Conservation (phyloP, 2,888 invertebrate species). For the Catocala fraxini region DNA sequence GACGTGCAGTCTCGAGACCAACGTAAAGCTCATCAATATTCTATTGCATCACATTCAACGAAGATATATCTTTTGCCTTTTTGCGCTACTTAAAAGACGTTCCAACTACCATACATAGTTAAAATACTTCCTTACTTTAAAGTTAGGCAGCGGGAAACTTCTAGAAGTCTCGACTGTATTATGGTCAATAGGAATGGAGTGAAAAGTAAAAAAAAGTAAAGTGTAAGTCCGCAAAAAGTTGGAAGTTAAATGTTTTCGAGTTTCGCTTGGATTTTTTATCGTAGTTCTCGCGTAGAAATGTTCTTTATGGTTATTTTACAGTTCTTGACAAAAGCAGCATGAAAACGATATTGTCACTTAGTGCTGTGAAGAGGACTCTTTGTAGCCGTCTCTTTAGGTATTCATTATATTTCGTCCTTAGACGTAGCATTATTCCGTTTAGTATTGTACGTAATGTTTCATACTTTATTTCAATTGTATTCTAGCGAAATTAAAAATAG, state of each 20-base stretch:
- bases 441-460: too few relatives aligned
- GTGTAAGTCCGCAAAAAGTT: constrained; percentile 62
- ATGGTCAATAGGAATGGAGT: constrained; percentile 68
- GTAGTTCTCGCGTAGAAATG: constrained; percentile 50
- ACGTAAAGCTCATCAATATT: constrained; percentile 52
- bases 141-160: constrained; percentile 61
- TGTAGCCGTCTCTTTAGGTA: constrained; percentile 29
- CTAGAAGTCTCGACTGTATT: constrained; percentile 65
- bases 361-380: constrained; percentile 26
- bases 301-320: constrained; percentile 58
- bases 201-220: constrained; percentile 62
- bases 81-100: constrained; percentile 47
- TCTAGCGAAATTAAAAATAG: too few relatives aligned
- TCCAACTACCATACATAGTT: constrained; percentile 53
- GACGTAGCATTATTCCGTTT: neutral
- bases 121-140: constrained; percentile 67
- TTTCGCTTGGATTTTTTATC: constrained; percentile 62
- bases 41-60: constrained; percentile 44
- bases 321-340: constrained; percentile 51
- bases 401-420: constrained; percentile 30
- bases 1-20: constrained; percentile 26
- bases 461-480: too few relatives aligned
- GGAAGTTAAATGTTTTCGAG: constrained; percentile 73
- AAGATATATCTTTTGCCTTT: constrained; percentile 45
- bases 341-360: constrained; percentile 56